Conservation (phyloP, 2,888 invertebrate species). For the Agonum fuliginosum region DNA sequence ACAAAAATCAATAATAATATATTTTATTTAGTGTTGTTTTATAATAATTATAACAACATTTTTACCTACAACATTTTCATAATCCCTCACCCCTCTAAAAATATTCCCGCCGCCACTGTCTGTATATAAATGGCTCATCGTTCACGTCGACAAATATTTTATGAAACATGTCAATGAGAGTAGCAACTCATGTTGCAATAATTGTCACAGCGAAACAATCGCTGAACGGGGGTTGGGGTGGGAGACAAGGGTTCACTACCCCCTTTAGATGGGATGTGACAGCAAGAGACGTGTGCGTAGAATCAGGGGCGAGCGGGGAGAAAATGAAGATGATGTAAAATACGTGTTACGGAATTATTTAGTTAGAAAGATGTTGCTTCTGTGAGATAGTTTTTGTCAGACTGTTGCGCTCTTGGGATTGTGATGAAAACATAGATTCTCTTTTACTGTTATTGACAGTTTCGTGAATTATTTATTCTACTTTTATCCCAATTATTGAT, state of each 20-base stretch:
- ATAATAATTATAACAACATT: too few relatives aligned
- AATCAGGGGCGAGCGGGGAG: neutral
- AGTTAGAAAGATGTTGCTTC: neutral
- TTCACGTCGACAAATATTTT: slow-evolving; percentile 46
- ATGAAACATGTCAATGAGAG: slow-evolving; percentile 56
- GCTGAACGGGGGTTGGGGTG: neutral
- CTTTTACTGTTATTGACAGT: too few relatives aligned
- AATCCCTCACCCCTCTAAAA: too few relatives aligned
- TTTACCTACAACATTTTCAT: too few relatives aligned
- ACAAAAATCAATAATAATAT: too few relatives aligned
- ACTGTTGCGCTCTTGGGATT: neutral
- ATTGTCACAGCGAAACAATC: slow-evolving; percentile 44
- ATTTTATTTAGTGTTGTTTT: too few relatives aligned
- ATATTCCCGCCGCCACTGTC: neutral
- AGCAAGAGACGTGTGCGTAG: slow-evolving; percentile 4
- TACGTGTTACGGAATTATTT: slow-evolving; percentile 6
- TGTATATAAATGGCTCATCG: neutral
- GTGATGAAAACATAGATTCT: too few relatives aligned
- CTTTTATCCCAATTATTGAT: too few relatives aligned
- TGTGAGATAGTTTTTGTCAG: neutral
- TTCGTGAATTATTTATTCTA: too few relatives aligned
- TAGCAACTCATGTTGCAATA: slow-evolving; percentile 55
- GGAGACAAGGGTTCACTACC: neutral
- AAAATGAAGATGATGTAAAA: slow-evolving; percentile 15
- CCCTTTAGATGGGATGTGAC: neutral